phyloP scores from a whole-genome alignment of 2,113 vertebrate genomes.

The Hucho hucho region DNA sequence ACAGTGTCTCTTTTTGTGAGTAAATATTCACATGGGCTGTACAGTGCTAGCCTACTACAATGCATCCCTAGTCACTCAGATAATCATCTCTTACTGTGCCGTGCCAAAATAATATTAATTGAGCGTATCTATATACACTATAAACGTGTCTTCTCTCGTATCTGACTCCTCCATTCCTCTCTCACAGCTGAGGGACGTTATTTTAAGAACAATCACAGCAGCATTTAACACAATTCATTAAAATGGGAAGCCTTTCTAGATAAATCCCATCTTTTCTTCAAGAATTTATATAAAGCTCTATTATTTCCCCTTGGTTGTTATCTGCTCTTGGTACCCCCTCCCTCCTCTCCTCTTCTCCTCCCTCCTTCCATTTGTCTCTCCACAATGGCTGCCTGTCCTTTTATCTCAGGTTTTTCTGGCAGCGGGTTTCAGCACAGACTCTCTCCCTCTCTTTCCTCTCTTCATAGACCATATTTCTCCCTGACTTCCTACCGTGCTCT shows the following conservation, averaged over 20 bases:
- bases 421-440: constrained; percentile 42
- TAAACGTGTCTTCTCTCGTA: neutral
- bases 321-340: constrained; percentile 6
- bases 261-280: constrained; percentile 30
- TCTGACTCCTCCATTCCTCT: neutral
- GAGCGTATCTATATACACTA: constrained; percentile 1
- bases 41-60: no score
- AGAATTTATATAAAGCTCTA: constrained; percentile 22
- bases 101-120: neutral
- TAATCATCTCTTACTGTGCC: no score
- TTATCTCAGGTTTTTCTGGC: constrained; percentile 45
- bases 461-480: constrained; percentile 46
- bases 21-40: no score
- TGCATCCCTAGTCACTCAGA: no score
- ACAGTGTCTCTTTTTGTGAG: no score
- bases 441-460: constrained; percentile 21
- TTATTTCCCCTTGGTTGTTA: constrained; percentile 31
- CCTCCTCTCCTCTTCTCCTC: neutral
- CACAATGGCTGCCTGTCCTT: constrained; percentile 41
- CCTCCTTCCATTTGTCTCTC: neutral
- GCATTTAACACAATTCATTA: constrained; percentile 26
- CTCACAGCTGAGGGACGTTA: neutral
- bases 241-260: constrained; percentile 6
- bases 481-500: constrained; percentile 45
- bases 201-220: constrained; percentile 25